Percentiles rank a stretch among this genome's conserved stretches.
Conservation (phyloP, 2,113 vertebrate genomes). For the Hemibagrus wyckioides region DNA sequence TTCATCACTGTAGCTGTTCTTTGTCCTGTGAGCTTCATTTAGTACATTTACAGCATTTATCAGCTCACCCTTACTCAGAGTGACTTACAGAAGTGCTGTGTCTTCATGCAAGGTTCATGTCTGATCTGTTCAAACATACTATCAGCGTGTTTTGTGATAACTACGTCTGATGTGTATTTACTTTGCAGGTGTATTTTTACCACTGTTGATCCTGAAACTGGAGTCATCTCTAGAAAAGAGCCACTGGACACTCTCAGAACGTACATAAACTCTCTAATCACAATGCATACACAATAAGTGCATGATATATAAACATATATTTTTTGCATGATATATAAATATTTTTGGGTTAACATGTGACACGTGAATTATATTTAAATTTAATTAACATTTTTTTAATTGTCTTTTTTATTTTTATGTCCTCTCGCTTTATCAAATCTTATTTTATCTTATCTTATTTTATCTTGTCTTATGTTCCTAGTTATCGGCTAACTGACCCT, state of each 20-base stretch:
- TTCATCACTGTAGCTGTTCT: background rate
- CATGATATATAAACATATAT: background rate
- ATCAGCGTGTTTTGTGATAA: background rate
- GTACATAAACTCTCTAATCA: conserved; percentile 62
- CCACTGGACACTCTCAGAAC: conserved; percentile 90
- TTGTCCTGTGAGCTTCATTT: background rate
- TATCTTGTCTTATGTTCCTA: conserved; percentile 53
- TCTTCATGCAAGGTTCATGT: background rate
- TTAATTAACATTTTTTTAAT: background rate
- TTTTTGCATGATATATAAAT: background rate
- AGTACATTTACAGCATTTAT: background rate
- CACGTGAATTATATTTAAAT: background rate
- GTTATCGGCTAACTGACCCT: conserved; percentile 83
- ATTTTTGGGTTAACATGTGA: conserved; percentile 26
- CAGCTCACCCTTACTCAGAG: background rate
- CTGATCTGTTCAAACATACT: background rate
- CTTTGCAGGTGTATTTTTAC: conserved; percentile 85
- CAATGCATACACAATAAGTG: background rate
- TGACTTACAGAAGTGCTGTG: background rate
- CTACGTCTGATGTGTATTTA: background rate
- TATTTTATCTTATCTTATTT: background rate
- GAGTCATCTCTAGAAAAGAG: conserved; percentile 84
- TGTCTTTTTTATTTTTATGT: background rate
- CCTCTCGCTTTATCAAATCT: background rate
- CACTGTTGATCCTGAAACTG: conserved; percentile 90